Evolutionary conservation across 2,797 vertebrate species (phyloP), one percentile per base, ranked within the genome.

Genomic region (Peromyscus melanophrys): DNA sequence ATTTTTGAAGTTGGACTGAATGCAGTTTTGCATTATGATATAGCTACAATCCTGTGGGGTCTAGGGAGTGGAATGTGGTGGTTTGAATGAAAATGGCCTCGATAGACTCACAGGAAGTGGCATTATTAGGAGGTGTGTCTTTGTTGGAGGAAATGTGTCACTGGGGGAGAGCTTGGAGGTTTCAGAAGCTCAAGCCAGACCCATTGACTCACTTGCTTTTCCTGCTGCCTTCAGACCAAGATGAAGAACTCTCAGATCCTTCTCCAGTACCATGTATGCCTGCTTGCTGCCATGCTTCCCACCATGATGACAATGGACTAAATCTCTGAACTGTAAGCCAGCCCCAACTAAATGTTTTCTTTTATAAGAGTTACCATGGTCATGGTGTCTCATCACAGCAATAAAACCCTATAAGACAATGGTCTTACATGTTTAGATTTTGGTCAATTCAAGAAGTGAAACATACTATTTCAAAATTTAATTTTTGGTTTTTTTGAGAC

Each of bases 371-470:
- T 49, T 84, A 17, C 61, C 1, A 10, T 84, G 61, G 4, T 34
- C 59, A 65, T 19, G 1, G 10, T 84, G 40, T 65, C 82, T 65
- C 59, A 13, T 84, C 29, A 65, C 29, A 65, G 61, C 40, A 46
- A 13, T 65, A 61, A 59, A 83, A 61, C 3, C 57, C n/a, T 57
- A 59, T 29, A 63, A 63, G 82, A 65, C 29, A 34, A 46, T 65
- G 19, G 12, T 87, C 27, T 81, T 67, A n/a, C 4, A 37, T 4
- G 6, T 89, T 96, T 59, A 49, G 25, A 90, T 52, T 91, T 94
- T 88, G 86, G n/a, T 52, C 61, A 69, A 25, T 37, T 61, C 67
- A 40, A 89, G 34, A 96, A n/a, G 16, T 94, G n/a, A 73, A n/a
- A 73, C 49, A 88, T 21, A 57, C 4, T 61, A 61, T 55, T 55